A percentile compares a stretch with the other conserved stretches of the same genome.
These are phyloP conservation scores for Orchestia grillus DNA, from an alignment of 1,140 invertebrate genomes.

Conservation along the genomic window DNA sequence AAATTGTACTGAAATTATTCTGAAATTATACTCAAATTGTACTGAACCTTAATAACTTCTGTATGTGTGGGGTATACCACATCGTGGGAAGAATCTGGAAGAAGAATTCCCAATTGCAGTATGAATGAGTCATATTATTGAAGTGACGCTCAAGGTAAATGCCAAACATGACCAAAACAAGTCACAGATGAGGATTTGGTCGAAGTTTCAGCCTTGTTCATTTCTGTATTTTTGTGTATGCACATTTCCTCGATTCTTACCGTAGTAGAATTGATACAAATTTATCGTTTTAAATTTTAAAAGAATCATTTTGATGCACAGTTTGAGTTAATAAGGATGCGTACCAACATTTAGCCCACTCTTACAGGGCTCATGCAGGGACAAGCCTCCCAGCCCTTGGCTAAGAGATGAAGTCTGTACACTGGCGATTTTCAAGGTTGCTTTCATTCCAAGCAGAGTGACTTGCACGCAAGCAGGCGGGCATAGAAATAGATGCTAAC, in stretches of 20 bases:
- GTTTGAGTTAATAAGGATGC: not conserved
- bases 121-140: not conserved
- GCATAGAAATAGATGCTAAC: no score
- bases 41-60: not conserved
- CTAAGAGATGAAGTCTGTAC: no score
- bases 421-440: no score
- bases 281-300: not conserved
- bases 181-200: no score
- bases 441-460: no score
- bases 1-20: not conserved
- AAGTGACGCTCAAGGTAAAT: not conserved
- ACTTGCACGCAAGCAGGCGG: no score
- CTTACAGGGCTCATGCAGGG: not conserved
- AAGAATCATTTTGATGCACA: not conserved
- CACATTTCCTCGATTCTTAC: not conserved
- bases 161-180: not conserved
- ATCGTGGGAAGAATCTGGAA: not conserved
- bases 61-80: not conserved
- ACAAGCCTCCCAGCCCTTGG: not conserved
- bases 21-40: not conserved
- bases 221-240: not conserved
- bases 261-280: no score
- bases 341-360: not conserved
- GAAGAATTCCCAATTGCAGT: not conserved
- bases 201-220: no score